Conservation (phyloP, 2,113 vertebrate genomes). For the Ploceus nigricollis region DNA sequence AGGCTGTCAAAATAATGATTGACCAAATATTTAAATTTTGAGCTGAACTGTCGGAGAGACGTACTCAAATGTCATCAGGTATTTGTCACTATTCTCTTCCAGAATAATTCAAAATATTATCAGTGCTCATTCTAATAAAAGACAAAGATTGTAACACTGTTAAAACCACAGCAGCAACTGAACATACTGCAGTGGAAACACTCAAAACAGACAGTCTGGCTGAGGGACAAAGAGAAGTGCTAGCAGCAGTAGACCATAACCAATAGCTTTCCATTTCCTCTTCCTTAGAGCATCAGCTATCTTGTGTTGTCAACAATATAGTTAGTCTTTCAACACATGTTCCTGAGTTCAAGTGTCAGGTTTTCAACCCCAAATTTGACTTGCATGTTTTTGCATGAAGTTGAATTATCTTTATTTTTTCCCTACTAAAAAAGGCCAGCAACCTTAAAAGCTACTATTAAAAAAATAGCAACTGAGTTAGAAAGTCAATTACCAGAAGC, state of each 20-base stretch:
- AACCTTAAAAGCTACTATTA: neutral
- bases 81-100: neutral
- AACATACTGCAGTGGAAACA: neutral
- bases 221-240: neutral
- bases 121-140: neutral
- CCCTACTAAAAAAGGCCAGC: neutral
- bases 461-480: neutral
- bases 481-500: slow-evolving; percentile 5
- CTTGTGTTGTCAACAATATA: neutral
- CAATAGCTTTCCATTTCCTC: neutral
- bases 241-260: neutral
- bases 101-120: neutral
- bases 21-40: neutral
- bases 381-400: neutral
- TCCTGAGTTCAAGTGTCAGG: neutral
- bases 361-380: neutral
- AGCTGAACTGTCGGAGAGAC: neutral
- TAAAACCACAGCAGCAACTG: neutral
- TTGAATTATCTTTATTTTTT: neutral
- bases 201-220: neutral
- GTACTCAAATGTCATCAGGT: neutral
- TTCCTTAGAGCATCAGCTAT: neutral
- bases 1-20: neutral
- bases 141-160: neutral
- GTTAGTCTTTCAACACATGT: neutral